These are phyloP conservation scores for Phrynocephalus guinanensis DNA, from an alignment of 2,797 vertebrate species.

Conservation along the genomic window DNA sequence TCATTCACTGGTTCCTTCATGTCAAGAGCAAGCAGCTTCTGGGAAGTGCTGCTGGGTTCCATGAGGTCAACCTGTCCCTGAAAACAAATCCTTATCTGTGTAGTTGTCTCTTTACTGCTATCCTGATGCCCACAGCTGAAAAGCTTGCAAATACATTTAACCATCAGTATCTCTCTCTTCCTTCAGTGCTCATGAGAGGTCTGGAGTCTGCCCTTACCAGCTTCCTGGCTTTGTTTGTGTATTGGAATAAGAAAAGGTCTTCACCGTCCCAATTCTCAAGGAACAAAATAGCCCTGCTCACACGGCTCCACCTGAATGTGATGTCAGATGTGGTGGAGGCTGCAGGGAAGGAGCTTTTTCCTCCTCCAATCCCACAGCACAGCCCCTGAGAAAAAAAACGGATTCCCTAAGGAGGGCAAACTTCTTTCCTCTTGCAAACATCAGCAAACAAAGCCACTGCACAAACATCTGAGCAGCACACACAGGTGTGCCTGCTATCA, in stretches of 20 bases:
- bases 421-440: slow-evolving; percentile 24
- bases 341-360: slow-evolving; percentile 14
- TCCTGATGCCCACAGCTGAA: background rate
- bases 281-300: slow-evolving; percentile 16
- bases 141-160: background rate
- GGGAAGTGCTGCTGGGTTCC: background rate
- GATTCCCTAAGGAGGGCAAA: background rate
- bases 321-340: slow-evolving; percentile 32
- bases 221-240: slow-evolving; percentile 18
- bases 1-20: background rate
- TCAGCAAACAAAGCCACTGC: slow-evolving; percentile 9
- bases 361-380: slow-evolving; percentile 45
- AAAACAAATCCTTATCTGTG: rapidly evolving
- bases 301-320: slow-evolving; percentile 44
- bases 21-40: background rate
- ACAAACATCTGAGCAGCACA: slow-evolving; percentile 52
- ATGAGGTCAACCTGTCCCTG: slow-evolving; percentile 2
- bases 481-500: background rate
- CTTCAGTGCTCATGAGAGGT: background rate
- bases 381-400: slow-evolving; percentile 9
- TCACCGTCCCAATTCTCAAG: slow-evolving; percentile 35
- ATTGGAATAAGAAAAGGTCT: slow-evolving; percentile 26
- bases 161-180: background rate
- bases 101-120: background rate
- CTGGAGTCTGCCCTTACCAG: slow-evolving; percentile 22